phyloP scores from a whole-genome alignment of 2,888 invertebrate species.

The Hermaeophaga mercurialis region DNA sequence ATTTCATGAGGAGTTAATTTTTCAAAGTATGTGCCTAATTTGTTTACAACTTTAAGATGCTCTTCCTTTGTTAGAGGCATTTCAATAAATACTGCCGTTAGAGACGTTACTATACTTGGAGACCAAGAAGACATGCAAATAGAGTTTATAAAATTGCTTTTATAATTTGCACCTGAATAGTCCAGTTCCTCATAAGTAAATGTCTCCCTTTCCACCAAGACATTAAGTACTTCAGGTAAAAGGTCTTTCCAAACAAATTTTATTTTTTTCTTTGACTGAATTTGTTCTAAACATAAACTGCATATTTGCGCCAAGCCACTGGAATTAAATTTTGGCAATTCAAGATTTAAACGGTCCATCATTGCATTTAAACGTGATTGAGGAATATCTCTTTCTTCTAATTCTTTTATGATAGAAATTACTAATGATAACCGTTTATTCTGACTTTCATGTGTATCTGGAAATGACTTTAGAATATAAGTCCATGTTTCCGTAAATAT shows the following conservation, averaged over 20 bases:
- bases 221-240: constrained; percentile 66
- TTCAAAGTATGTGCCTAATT: constrained; percentile 65
- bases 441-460: constrained; percentile 44
- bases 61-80: constrained; percentile 65
- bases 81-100: constrained; percentile 71
- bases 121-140: constrained; percentile 68
- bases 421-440: constrained; percentile 47
- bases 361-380: constrained; percentile 58
- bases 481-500: constrained; percentile 49
- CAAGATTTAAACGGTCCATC: constrained; percentile 59
- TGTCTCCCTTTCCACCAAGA: constrained; percentile 60
- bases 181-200: constrained; percentile 65
- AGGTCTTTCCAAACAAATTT: constrained; percentile 70
- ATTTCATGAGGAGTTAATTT: constrained; percentile 66
- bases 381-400: constrained; percentile 46
- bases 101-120: constrained; percentile 64
- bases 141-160: constrained; percentile 64
- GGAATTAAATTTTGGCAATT: constrained; percentile 60
- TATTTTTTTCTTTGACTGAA: constrained; percentile 60
- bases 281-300: constrained; percentile 62
- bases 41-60: constrained; percentile 66
- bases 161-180: constrained; percentile 65
- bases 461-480: constrained; percentile 49
- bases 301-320: constrained; percentile 62
- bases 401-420: constrained; percentile 44